Base-by-base conservation (phyloP, 1,140 invertebrate species). In the Leptopilina clavipes region DNA sequence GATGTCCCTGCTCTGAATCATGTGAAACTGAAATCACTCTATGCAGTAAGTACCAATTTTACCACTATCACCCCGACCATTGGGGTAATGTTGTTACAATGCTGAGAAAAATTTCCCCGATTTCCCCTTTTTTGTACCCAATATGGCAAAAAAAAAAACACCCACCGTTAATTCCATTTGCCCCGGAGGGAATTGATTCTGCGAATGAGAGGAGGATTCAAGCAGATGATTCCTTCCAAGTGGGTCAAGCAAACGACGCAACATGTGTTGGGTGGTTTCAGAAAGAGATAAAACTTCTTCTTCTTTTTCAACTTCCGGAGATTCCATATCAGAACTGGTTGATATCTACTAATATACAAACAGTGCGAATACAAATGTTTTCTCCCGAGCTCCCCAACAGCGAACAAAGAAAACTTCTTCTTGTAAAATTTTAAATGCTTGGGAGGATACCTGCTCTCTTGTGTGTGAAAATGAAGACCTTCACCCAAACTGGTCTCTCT, bases 1-100 rank as follows among this genome's bases (percentile, higher is more conserved):
- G 89, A 91, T 71, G 88, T 90, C 72, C 89, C 90, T 11, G 88
- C 86, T 71, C 83, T 90, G 44, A 89, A 90, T 76, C 90, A 90
- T 79, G 89, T 91, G 44, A 89, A 87, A 74, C 83, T 90, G 44
- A 88, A 88, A 43, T 87, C 87, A 18, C 76, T 89, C 1, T 89
- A 90, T 73, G 85, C 81, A 70, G 89, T 90, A 81, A 90, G 89
- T 90, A 81, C 43, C 17, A 31, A 3, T 3, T 6, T 22, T 44
- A 11, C 12, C 43, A 44, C n/a, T 31, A 40, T 40, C 7, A 40
- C 37, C 37, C 37, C 37, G 6, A 8, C 5, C 8, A 7, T 6
- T 9, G 37, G 37, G 37, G 37, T 40, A 7, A 40, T 31, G 6
- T 6, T 31, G 25, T 31, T 31, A n/a, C n/a, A n/a, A n/a, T 31